Conservation (phyloP, 2,113 vertebrate species). For the Oryzias woworae region DNA sequence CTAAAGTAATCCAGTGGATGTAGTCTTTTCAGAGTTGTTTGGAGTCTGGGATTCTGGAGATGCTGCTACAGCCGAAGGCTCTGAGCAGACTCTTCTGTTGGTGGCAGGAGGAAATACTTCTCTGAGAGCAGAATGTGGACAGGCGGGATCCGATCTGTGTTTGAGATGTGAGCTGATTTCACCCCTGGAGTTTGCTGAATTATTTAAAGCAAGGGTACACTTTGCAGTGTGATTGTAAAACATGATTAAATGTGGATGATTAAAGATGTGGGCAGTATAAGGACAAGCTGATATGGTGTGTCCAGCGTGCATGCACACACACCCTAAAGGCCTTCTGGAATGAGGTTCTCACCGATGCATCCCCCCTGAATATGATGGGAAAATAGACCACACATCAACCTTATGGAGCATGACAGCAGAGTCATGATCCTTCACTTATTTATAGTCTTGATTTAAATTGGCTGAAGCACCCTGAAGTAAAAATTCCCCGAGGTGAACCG, state of each 20-base stretch:
- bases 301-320: constrained; percentile 1
- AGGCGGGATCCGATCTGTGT: too few species aligned
- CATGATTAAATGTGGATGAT: not conserved
- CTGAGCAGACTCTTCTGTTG: too few species aligned
- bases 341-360: constrained; percentile 52
- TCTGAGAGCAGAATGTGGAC: too few species aligned
- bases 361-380: constrained; percentile 32
- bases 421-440: constrained; percentile 42
- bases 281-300: constrained; percentile 15
- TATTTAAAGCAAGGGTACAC: not conserved
- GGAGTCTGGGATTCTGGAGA: too few species aligned
- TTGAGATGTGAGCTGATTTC: too few species aligned
- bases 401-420: constrained; percentile 47
- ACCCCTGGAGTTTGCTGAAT: not conserved
- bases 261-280: not conserved
- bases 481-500: constrained; percentile 19
- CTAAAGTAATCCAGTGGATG: too few species aligned
- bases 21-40: too few species aligned
- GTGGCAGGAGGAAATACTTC: too few species aligned
- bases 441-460: constrained; percentile 47
- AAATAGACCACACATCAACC: constrained; percentile 41
- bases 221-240: not conserved
- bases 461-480: constrained; percentile 27
- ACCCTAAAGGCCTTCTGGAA: constrained; percentile 42
- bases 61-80: too few species aligned